phyloP scores from a whole-genome alignment of 1,140 invertebrate species.

The Trachymyrmex septentrionalis region DNA sequence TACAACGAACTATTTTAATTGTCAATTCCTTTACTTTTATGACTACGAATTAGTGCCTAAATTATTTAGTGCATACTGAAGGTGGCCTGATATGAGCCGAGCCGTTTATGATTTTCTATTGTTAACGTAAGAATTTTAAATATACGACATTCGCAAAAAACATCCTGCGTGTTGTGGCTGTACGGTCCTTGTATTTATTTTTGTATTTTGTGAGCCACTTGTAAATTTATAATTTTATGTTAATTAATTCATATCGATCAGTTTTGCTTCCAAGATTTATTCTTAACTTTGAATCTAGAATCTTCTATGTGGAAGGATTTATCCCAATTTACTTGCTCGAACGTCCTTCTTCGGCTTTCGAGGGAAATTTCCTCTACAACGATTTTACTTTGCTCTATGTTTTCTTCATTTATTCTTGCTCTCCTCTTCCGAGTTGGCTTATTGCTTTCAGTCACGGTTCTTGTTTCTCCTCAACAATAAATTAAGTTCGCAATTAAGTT shows the following conservation, averaged over 20 bases:
- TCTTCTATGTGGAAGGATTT: slow-evolving; percentile 13
- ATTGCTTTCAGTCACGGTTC: slow-evolving; percentile 31
- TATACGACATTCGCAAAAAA: too few species aligned
- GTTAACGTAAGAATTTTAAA: too few species aligned
- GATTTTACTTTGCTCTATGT: slow-evolving; percentile 9
- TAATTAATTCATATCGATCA: slow-evolving; percentile 46
- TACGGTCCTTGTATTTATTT: too few species aligned
- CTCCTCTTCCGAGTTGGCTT: slow-evolving; percentile 21
- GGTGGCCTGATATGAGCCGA: too few species aligned
- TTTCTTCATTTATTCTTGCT: slow-evolving; percentile 28
- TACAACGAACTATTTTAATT: too few species aligned
- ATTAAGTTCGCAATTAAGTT: slow-evolving; percentile 30
- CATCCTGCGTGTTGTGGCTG: too few species aligned
- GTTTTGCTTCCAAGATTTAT: slow-evolving; percentile 11
- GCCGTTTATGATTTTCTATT: too few species aligned
- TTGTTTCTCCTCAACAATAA: slow-evolving; percentile 26
- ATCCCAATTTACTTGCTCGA: slow-evolving; percentile 24
- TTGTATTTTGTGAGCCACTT: too few species aligned
- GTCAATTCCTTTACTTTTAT: too few species aligned
- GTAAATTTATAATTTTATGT: neutral
- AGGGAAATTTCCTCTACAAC: slow-evolving; percentile 37
- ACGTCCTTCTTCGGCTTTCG: neutral
- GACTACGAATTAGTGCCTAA: too few species aligned
- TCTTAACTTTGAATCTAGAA: neutral
- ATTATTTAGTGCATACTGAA: too few species aligned